Percentiles rank a stretch among this genome's conserved stretches.
These are phyloP conservation scores for Dermolepida albohirtum DNA, from an alignment of 2,888 invertebrate species.

Conservation along the genomic window DNA sequence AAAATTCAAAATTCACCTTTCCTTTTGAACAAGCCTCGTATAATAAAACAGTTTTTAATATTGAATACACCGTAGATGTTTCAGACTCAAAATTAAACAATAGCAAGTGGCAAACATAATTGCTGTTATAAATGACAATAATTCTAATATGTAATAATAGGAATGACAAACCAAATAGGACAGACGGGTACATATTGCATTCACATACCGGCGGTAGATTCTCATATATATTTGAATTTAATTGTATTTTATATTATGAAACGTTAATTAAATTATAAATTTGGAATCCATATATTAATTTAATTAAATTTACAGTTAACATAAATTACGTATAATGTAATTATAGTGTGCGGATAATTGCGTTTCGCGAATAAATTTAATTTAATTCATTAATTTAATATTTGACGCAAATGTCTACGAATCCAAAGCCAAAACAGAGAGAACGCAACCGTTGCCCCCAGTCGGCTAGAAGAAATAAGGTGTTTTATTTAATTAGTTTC, in stretches of 20 bases:
- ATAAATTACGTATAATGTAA: constrained; percentile 45
- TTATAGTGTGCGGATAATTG: constrained; percentile 42
- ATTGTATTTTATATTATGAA: constrained; percentile 40
- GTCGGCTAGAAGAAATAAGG: too few relatives aligned
- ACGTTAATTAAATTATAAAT: constrained; percentile 43
- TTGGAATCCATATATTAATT: constrained; percentile 44
- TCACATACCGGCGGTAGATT: constrained; percentile 1
- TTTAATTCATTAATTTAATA: constrained; percentile 44
- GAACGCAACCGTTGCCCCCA: constrained; percentile 1
- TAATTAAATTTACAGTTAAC: constrained; percentile 46
- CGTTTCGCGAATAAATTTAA: constrained; percentile 44
- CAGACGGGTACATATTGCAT: neutral
- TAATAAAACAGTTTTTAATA: too few relatives aligned
- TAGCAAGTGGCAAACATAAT: too few relatives aligned
- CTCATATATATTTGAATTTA: constrained; percentile 33
- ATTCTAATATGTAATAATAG: too few relatives aligned
- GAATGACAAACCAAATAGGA: too few relatives aligned
- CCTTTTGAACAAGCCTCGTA: too few relatives aligned
- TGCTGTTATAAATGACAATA: too few relatives aligned
- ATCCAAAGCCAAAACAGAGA: constrained; percentile 2
- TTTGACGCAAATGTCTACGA: constrained; percentile 39
- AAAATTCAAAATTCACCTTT: too few relatives aligned
- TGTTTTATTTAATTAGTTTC: too few relatives aligned
- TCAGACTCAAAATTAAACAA: too few relatives aligned
- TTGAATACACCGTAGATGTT: too few relatives aligned